A percentile compares a stretch with the other conserved stretches of the same genome.
These are phyloP conservation scores for Aphis craccivora DNA, from an alignment of 1,140 invertebrate species.

Conservation along the genomic window DNA sequence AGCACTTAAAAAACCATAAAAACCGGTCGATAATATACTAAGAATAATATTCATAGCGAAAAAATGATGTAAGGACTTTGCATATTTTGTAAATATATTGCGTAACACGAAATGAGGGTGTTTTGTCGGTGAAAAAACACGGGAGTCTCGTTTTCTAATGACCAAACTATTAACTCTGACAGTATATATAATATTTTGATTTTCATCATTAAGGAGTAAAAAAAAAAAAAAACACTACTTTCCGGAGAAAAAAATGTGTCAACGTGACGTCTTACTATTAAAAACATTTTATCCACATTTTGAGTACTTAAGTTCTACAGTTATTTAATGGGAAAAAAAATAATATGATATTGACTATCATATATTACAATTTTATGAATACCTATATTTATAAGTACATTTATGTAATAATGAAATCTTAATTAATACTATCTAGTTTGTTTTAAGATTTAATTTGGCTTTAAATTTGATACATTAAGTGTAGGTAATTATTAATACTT, in stretches of 20 bases:
- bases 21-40: neutral
- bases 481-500: neutral
- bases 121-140: neutral
- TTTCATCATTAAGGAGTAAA: neutral
- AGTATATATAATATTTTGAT: neutral
- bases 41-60: neutral
- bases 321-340: neutral
- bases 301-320: neutral
- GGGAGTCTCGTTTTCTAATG: neutral
- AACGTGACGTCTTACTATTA: neutral
- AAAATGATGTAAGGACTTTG: neutral
- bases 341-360: neutral
- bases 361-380: neutral
- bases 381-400: neutral
- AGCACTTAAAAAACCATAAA: neutral
- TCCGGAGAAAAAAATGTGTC: neutral
- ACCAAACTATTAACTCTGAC: neutral
- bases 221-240: neutral
- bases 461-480: neutral
- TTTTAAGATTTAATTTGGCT: neutral
- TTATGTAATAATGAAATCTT: neutral
- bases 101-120: neutral
- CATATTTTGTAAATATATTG: neutral
- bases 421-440: neutral
- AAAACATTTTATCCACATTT: neutral